Conservation (phyloP, 2,113 vertebrate species). For the Anthoscopus minutus region DNA sequence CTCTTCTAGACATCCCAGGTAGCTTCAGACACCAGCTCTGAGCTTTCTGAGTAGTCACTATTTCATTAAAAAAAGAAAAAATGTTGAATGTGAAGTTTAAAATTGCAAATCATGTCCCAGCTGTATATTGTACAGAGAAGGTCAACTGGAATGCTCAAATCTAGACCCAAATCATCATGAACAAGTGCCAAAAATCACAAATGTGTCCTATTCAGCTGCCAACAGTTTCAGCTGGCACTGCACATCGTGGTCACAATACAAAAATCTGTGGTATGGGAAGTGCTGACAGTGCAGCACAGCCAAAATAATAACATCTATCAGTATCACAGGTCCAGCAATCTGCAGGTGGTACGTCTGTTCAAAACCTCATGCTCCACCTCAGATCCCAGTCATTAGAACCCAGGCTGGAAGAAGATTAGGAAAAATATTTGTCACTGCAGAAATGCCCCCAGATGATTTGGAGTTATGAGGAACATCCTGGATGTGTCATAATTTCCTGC, state of each 20-base stretch:
- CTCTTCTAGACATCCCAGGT: not conserved
- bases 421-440: not conserved
- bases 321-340: not conserved
- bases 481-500: not conserved
- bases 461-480: not conserved
- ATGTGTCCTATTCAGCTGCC: not conserved
- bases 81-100: not conserved
- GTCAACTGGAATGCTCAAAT: not conserved
- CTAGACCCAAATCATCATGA: not conserved
- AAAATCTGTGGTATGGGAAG: not conserved
- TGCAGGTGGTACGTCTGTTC: not conserved
- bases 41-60: not conserved
- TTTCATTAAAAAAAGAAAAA: not conserved
- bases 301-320: not conserved
- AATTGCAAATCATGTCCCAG: not conserved
- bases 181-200: not conserved
- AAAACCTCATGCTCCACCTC: not conserved
- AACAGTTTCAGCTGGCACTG: not conserved
- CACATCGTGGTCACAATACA: not conserved
- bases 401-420: not conserved
- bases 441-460: not conserved
- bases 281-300: not conserved
- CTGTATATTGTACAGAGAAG: not conserved
- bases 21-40: not conserved
- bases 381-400: not conserved